Base-by-base conservation (phyloP, 2,888 invertebrate genomes). In the Drosophila pseudotalamancana region DNA sequence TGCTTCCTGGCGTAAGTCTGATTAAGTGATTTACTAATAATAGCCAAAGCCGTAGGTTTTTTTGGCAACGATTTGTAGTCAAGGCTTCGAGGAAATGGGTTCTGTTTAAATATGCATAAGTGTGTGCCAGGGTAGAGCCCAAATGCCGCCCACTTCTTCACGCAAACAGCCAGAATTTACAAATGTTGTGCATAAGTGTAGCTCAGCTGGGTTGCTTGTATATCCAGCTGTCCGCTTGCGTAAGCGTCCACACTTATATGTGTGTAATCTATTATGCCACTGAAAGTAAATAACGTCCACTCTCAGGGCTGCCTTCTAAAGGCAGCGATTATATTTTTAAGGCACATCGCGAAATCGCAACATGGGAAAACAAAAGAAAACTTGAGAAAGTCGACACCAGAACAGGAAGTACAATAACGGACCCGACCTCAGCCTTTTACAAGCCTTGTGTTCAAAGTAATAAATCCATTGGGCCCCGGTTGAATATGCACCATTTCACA, bases 401-500 rank as follows among this genome's bases (percentile, higher is more conserved):
- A 12, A 48, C 61, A 73, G 63, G 60, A 64, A 70, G 9, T 9
- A 83, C 73, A 70, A 75, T 77, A 77, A 69, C 72, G 86, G 64
- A 34, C 57, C 62, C 57, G 43, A 65, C 49, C 59, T 45, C 72
- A 87, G 81, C 78, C 75, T 87, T 84, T 82, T 87, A 87, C 87
- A 83, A 83, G 87, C 86, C 88, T 83, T 87, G 83, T 77, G 68
- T 64, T 70, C 82, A 83, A 74, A 80, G 80, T 86, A 86, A 84
- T 84, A 84, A 84, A 84, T 84, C 88, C 69, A 77, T 60, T 31
- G 54, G 55, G 63, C 70, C 53, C 85, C 85, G 75, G 83, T 84
- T 84, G 87, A 70, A 74, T 87, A 87, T 84, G 83, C 88, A 70
- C 86, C 86, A 87, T 84, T 87, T 84, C 83, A 87, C 83, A 84